These are phyloP conservation scores for Syngnathus scovelli DNA, from an alignment of 2,113 vertebrate genomes.

Conservation along the genomic window DNA sequence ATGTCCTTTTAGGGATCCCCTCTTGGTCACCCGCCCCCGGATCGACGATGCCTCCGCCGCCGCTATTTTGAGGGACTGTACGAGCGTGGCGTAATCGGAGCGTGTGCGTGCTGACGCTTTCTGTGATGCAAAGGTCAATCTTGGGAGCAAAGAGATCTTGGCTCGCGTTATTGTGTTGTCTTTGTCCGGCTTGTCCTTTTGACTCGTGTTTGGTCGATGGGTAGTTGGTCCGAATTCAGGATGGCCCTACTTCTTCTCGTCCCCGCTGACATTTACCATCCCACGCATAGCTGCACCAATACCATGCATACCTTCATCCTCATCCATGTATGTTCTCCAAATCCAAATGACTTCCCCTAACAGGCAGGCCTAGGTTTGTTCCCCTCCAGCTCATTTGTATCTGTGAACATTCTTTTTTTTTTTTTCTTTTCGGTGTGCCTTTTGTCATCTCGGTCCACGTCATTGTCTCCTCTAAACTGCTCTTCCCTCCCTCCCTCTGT, in stretches of 20 bases:
- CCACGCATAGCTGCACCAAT: neutral
- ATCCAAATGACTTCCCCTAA: neutral
- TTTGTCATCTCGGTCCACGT: constrained; percentile 36
- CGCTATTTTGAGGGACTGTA: constrained; percentile 50
- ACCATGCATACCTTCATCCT: neutral
- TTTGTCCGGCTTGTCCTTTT: too few species aligned
- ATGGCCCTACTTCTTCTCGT: neutral
- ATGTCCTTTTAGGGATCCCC: constrained; percentile 83
- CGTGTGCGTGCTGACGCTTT: neutral
- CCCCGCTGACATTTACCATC: neutral
- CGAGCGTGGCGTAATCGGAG: constrained; percentile 24
- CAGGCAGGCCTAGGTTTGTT: neutral
- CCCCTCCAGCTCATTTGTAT: constrained; percentile 1
- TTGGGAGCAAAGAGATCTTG: neutral
- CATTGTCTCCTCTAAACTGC: constrained; percentile 63
- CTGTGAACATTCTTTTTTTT: neutral
- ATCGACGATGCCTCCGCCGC: constrained; percentile 18
- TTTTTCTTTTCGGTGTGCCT: constrained; percentile 3
- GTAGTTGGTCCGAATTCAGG: neutral
- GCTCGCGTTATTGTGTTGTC: neutral
- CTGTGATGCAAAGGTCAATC: neutral
- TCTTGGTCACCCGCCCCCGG: constrained; percentile 18
- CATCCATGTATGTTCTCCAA: neutral
- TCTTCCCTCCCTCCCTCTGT: constrained; percentile 62
- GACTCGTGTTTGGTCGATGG: neutral